These are phyloP conservation scores for Pachyseris speciosa DNA, from an alignment of 64 coral and sea anemone genomes.

Conservation along the genomic window DNA sequence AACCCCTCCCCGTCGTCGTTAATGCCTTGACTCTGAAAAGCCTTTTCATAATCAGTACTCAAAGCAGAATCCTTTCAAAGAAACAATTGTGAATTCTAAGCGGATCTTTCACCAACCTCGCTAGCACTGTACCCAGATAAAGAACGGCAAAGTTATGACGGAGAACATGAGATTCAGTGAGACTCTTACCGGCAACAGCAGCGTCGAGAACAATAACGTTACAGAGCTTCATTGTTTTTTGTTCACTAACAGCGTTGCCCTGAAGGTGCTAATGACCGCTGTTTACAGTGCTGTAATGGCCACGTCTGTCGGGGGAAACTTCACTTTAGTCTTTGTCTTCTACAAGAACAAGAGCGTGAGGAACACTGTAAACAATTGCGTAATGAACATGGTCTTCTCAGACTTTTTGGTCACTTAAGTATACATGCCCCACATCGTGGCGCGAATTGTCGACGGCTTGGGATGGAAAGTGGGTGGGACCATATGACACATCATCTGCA, in stretches of 20 bases:
- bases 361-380: not conserved
- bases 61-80: too few species aligned
- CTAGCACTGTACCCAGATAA: too few species aligned
- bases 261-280: not conserved
- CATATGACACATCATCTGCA: not conserved
- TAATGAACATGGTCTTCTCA: conserved; percentile 29
- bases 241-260: not conserved
- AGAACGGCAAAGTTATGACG: too few species aligned
- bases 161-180: too few species aligned
- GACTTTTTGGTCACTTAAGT: not conserved
- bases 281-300: not conserved
- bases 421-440: conserved; percentile 13
- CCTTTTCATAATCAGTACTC: too few species aligned
- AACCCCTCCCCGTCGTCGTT: too few species aligned
- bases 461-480: not conserved
- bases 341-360: conserved; percentile 11
- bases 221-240: not conserved
- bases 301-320: not conserved
- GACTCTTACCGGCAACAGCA: not conserved
- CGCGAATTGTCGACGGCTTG: not conserved
- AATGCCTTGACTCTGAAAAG: too few species aligned
- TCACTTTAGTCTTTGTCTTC: not conserved
- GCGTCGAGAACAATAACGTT: not conserved
- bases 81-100: too few species aligned
- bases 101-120: too few species aligned